Conservation (phyloP, 2,888 invertebrate genomes). For the Galerucella pusilla region DNA sequence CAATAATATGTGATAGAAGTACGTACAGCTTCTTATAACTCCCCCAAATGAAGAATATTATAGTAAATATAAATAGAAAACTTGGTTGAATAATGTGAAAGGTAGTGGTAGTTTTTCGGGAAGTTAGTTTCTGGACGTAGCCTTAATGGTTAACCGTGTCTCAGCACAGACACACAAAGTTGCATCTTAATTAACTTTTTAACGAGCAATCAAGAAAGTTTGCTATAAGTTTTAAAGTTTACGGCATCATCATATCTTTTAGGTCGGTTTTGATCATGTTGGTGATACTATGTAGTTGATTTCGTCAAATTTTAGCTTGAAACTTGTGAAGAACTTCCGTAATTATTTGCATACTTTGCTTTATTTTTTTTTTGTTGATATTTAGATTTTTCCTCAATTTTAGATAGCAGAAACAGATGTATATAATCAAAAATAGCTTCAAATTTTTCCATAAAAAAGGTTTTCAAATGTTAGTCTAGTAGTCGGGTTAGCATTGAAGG, state of each 20-base stretch:
- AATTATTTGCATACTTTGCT: neutral
- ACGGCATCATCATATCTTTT: constrained; percentile 33
- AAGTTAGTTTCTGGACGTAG: constrained; percentile 3
- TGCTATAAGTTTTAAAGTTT: constrained; percentile 29
- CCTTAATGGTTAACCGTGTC: constrained; percentile 7
- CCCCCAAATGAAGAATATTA: neutral
- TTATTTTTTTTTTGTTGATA: too few species aligned
- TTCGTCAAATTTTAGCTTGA: constrained; percentile 26
- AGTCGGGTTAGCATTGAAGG: too few species aligned
- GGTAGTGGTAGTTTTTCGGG: neutral
- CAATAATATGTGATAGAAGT: neutral
- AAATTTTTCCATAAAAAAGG: too few species aligned
- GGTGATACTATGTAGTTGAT: constrained; percentile 29
- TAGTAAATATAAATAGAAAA: neutral
- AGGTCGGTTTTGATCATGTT: constrained; percentile 30
- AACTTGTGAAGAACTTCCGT: neutral
- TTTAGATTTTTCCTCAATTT: too few species aligned
- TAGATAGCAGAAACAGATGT: too few species aligned
- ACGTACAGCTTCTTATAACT: neutral
- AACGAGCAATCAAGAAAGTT: constrained; percentile 39
- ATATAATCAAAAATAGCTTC: too few species aligned
- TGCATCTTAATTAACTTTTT: constrained; percentile 45
- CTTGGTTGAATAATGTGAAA: neutral
- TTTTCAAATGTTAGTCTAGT: too few species aligned
- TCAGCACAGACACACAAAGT: constrained; percentile 35